phyloP scores from a whole-genome alignment of 2,888 invertebrate genomes.

The Fragum fragum region DNA sequence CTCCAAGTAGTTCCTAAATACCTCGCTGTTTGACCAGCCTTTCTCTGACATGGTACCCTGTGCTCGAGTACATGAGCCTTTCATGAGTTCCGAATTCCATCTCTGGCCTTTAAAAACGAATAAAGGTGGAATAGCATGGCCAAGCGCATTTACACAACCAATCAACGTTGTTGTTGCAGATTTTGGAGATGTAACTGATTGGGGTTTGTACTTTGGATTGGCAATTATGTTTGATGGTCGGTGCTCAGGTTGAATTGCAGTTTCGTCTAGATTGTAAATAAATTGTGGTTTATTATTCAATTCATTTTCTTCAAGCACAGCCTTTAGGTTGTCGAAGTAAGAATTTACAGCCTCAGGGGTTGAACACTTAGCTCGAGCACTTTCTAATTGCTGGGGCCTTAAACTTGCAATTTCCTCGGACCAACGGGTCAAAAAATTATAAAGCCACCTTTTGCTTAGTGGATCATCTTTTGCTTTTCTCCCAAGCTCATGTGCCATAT shows the following conservation, averaged over 20 bases:
- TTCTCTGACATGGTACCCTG: slow-evolving; percentile 32
- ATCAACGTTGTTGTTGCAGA: slow-evolving; percentile 42
- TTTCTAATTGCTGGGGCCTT: slow-evolving; percentile 19
- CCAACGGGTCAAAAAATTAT: slow-evolving; percentile 21
- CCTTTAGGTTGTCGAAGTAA: slow-evolving; percentile 18
- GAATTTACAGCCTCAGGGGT: slow-evolving; percentile 17
- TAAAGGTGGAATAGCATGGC: slow-evolving; percentile 33
- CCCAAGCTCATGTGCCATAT: slow-evolving; percentile 2
- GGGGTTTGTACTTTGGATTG: slow-evolving; percentile 20
- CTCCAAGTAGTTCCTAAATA: slow-evolving; percentile 39
- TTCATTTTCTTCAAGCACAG: slow-evolving; percentile 33
- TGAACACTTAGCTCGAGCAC: neutral
- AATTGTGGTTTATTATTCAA: slow-evolving; percentile 33
- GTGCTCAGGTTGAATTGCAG: slow-evolving; percentile 43
- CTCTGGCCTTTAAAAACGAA: slow-evolving; percentile 47
- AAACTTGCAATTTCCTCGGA: slow-evolving; percentile 12
- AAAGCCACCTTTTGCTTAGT: slow-evolving; percentile 23
- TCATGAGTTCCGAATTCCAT: slow-evolving; percentile 29
- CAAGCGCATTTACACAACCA: slow-evolving; percentile 47
- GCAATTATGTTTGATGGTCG: slow-evolving; percentile 32
- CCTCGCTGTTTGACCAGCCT: slow-evolving; percentile 37
- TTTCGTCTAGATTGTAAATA: slow-evolving; percentile 52
- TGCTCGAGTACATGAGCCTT: slow-evolving; percentile 31
- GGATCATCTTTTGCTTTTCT: slow-evolving; percentile 14
- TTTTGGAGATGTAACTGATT: slow-evolving; percentile 39